Conservation (phyloP, 2,113 vertebrate genomes). For the Heterotis niloticus region DNA sequence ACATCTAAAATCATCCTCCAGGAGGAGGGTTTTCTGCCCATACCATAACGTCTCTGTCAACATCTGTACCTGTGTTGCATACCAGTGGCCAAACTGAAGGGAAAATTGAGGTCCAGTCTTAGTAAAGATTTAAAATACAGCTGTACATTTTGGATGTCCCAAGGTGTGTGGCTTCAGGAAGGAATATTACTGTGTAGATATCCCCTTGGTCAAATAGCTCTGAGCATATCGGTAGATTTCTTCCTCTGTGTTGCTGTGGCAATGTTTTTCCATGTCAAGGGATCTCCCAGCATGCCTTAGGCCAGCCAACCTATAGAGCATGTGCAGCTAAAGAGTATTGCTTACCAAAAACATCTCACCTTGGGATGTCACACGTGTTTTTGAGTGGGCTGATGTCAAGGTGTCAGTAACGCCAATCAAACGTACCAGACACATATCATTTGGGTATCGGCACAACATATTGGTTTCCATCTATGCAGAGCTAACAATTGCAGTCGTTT, state of each 20-base stretch:
- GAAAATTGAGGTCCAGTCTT: background rate
- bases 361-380: slow-evolving; percentile 1
- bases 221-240: background rate
- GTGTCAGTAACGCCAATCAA: background rate
- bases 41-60: background rate
- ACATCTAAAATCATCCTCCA: background rate
- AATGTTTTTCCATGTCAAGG: background rate
- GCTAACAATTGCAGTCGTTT: no score
- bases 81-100: background rate
- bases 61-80: background rate
- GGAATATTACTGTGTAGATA: background rate
- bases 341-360: background rate
- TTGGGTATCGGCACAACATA: background rate
- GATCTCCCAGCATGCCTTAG: slow-evolving; percentile 54
- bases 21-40: background rate
- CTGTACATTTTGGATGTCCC: background rate
- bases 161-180: background rate
- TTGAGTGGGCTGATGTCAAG: background rate
- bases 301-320: slow-evolving; percentile 79
- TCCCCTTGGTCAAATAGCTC: slow-evolving; percentile 53
- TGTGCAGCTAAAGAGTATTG: slow-evolving; percentile 20
- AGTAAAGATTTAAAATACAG: background rate
- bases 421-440: background rate
- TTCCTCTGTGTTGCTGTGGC: background rate
- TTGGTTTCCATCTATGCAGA: no score